Conservation (phyloP, 2,888 invertebrate species). For the Habroteleia sp. region DNA sequence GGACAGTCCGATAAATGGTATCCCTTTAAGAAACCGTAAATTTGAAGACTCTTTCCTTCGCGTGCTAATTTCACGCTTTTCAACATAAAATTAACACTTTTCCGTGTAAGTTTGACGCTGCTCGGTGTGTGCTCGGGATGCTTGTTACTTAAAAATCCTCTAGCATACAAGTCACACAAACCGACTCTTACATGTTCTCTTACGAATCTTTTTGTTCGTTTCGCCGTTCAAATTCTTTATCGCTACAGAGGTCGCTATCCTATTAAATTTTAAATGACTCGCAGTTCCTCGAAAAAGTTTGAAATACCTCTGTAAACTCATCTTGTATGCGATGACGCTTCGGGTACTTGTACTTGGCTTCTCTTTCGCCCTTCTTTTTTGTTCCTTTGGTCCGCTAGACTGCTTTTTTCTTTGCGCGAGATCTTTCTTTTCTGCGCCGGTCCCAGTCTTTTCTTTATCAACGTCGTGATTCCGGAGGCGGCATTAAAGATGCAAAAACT, state of each 20-base stretch:
- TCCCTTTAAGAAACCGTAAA: too few relatives aligned
- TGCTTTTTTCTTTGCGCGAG: background rate
- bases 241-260: conserved; percentile 48
- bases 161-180: conserved; percentile 2
- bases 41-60: too few relatives aligned
- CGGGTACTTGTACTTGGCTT: conserved; percentile 39
- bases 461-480: conserved; percentile 16
- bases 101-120: background rate
- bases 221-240: conserved; percentile 49
- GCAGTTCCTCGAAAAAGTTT: conserved; percentile 61
- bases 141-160: conserved; percentile 3
- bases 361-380: conserved; percentile 26
- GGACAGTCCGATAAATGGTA: too few relatives aligned
- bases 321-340: conserved; percentile 62
- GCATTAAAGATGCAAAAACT: conserved; percentile 45
- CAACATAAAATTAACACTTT: background rate
- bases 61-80: too few relatives aligned
- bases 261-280: conserved; percentile 64
- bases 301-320: conserved; percentile 62
- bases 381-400: too few relatives aligned
- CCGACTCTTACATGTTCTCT: conserved; percentile 5
- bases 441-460: background rate
- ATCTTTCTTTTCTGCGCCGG: conserved; percentile 14
- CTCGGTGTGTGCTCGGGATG: background rate
- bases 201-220: conserved; percentile 39